Evolutionary conservation across 2,888 invertebrate genomes (phyloP).

Genomic region (Bimastos eiseni): DNA sequence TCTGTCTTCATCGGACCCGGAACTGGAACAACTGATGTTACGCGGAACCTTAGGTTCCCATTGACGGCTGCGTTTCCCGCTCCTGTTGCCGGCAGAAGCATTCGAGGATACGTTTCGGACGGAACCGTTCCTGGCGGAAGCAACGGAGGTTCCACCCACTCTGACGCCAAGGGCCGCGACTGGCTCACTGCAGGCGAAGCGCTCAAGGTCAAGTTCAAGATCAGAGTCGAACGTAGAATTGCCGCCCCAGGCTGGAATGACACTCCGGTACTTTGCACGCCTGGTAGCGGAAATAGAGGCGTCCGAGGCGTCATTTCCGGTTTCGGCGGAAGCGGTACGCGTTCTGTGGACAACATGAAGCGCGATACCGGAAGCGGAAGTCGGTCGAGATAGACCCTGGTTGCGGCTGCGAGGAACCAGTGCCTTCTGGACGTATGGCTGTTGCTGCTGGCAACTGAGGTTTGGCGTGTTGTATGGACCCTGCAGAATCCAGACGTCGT

Average conservation of each 20-base stretch:
- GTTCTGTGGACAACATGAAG: not conserved
- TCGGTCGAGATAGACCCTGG: not conserved
- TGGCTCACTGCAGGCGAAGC: not conserved
- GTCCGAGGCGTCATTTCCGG: not conserved
- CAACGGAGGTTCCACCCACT: not conserved
- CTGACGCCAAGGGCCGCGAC: not conserved
- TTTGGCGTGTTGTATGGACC: conserved; percentile 24
- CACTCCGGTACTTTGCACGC: not conserved
- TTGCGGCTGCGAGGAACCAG: not conserved
- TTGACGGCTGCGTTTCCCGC: not conserved
- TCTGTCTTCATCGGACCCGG: not conserved
- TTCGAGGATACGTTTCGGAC: not conserved
- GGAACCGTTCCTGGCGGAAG: not conserved
- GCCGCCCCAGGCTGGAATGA: not conserved
- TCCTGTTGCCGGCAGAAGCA: not conserved
- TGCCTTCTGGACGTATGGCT: not conserved
- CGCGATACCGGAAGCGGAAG: not conserved
- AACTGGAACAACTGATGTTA: not conserved
- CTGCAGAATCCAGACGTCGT: conserved; percentile 24
- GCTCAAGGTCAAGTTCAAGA: conserved; percentile 21
- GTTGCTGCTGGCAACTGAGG: not conserved
- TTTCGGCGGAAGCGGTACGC: not conserved
- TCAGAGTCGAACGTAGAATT: not conserved
- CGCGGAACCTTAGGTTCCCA: not conserved
- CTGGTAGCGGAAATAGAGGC: not conserved